Conservation (phyloP, 2,797 vertebrate genomes). For the Ptychadena robeensis region DNA sequence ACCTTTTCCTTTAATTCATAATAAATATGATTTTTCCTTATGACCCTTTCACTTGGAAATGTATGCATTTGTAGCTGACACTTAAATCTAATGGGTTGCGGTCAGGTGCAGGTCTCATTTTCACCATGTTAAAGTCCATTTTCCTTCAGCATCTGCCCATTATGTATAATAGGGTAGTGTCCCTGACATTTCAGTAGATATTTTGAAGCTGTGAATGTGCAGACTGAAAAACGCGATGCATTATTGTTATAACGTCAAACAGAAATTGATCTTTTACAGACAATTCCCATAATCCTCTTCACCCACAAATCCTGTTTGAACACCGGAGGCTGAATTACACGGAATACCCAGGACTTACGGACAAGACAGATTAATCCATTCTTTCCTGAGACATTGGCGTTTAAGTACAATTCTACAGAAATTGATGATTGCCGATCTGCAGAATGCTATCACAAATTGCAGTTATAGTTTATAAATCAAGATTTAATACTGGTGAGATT, state of each 20-base stretch:
- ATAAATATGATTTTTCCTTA: constrained; percentile 18
- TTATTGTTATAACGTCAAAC: constrained; percentile 47
- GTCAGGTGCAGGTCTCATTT: constrained; percentile 10
- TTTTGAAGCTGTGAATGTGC: constrained; percentile 32
- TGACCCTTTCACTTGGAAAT: constrained; percentile 29
- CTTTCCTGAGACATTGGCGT: constrained; percentile 17
- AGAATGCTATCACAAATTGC: constrained; percentile 3
- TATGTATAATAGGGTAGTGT: constrained; percentile 43
- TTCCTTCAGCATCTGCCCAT: constrained; percentile 27
- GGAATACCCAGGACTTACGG: constrained; percentile 51
- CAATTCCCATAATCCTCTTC: constrained; percentile 50
- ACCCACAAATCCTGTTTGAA: constrained; percentile 47
- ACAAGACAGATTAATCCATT: constrained; percentile 21
- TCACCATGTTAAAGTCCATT: constrained; percentile 21
- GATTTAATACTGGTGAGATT: constrained; percentile 14
- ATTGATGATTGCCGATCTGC: constrained; percentile 13
- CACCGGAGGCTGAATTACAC: constrained; percentile 52
- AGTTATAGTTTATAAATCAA: constrained; percentile 34
- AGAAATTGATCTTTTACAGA: constrained; percentile 42
- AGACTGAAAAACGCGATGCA: constrained; percentile 26
- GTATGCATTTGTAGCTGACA: constrained; percentile 26
- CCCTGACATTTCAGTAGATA: constrained; percentile 45
- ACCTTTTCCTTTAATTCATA: constrained; percentile 48
- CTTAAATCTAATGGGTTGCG: constrained; percentile 21
- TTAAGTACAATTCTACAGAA: constrained; percentile 35